phyloP scores from a whole-genome alignment of 2,888 invertebrate genomes.

The Hyposoter dolosus region DNA sequence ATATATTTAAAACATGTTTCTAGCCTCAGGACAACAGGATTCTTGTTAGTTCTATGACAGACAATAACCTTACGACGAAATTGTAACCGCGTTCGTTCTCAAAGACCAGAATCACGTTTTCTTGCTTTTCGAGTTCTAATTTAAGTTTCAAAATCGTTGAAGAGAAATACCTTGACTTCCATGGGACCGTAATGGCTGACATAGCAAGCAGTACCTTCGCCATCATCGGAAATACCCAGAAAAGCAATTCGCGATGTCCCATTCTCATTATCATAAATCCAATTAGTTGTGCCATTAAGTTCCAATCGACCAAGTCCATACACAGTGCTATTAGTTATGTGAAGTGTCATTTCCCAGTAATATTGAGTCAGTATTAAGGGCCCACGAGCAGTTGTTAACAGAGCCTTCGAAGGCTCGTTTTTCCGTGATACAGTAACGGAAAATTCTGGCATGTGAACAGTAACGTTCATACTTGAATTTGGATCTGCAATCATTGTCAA shows the following conservation, averaged over 20 bases:
- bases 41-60: too few species aligned
- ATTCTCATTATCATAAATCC: slow-evolving; percentile 73
- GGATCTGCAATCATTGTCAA: slow-evolving; percentile 23
- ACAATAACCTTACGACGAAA: too few species aligned
- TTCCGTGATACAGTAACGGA: slow-evolving; percentile 78
- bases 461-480: slow-evolving; percentile 59
- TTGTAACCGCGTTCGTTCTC: background rate
- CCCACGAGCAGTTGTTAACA: slow-evolving; percentile 86
- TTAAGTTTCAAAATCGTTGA: background rate
- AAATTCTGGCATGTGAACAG: slow-evolving; percentile 71
- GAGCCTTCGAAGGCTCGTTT: slow-evolving; percentile 82
- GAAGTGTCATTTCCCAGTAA: slow-evolving; percentile 88
- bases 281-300: slow-evolving; percentile 77
- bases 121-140: background rate
- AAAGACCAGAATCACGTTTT: background rate
- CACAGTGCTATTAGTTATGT: slow-evolving; percentile 86
- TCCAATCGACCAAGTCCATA: slow-evolving; percentile 87
- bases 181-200: slow-evolving; percentile 71
- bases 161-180: slow-evolving; percentile 69
- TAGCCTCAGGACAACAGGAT: too few species aligned
- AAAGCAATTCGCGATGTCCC: slow-evolving; percentile 69
- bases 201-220: slow-evolving; percentile 67
- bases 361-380: slow-evolving; percentile 87
- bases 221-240: slow-evolving; percentile 68
- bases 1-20: too few species aligned